Percentiles rank a stretch among this genome's conserved stretches.
These are phyloP conservation scores for Drosophila grimshawi DNA, from an alignment of 1,140 invertebrate species.

Conservation along the genomic window DNA sequence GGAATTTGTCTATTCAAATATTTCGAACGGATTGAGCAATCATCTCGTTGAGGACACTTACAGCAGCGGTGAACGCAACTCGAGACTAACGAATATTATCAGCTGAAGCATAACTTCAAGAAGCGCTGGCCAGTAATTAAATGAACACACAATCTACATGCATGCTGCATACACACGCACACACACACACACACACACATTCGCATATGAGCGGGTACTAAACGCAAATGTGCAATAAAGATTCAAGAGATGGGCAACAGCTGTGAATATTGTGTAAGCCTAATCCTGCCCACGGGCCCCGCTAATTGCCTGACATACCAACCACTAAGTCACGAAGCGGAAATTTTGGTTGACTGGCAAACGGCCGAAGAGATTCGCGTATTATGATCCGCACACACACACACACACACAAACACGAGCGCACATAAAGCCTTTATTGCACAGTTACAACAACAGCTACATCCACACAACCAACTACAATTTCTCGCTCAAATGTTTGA, in stretches of 20 bases:
- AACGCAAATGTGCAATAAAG: constrained; percentile 16
- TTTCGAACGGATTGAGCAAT: constrained; percentile 15
- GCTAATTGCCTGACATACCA: constrained; percentile 35
- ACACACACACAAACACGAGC: too few relatives aligned
- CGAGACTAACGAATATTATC: constrained; percentile 4
- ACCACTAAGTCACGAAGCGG: constrained; percentile 56
- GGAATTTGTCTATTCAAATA: constrained; percentile 23
- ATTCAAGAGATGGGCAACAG: constrained; percentile 32
- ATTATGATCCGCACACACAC: neutral
- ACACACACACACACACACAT: neutral
- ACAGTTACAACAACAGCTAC: neutral
- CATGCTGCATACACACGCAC: neutral
- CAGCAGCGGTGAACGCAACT: constrained; percentile 9
- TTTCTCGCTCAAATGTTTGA: constrained; percentile 32
- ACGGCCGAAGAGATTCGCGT: constrained; percentile 32
- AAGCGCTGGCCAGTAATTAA: constrained; percentile 24
- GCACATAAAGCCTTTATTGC: constrained; percentile 10
- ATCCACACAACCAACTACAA: constrained; percentile 2
- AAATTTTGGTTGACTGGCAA: constrained; percentile 61
- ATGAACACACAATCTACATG: neutral
- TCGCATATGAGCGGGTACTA: neutral
- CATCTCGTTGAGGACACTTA: constrained; percentile 10
- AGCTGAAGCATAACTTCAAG: constrained; percentile 16
- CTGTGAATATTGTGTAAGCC: constrained; percentile 54
- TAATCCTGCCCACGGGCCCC: constrained; percentile 65